Evolutionary conservation across 2,888 invertebrate species (phyloP), one percentile per base, ranked within the genome.

Genomic region (Xestia rhomboidea): DNA sequence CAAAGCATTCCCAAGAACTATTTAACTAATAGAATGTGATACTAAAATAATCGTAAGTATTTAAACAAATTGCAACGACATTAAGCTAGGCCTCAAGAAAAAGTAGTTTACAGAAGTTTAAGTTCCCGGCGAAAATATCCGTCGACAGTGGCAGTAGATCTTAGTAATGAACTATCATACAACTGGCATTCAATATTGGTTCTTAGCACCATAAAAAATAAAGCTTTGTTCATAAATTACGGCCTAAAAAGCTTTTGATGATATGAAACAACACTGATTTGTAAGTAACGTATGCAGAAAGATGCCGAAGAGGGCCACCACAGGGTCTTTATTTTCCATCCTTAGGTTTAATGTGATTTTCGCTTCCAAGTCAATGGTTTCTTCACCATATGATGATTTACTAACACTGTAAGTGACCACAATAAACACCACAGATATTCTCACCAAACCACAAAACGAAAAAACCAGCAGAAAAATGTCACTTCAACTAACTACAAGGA

Each of bases 21-120:
- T 80, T 66, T 73, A 66, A 0, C 15, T 80, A 79, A 73, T 84
- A 84, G 73, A 84, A 84, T 68, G 24, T 30, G 46, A 73, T 68
- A 69, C 46, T 73, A 27, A 81, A 68, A 64, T n/a, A 60, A 72
- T 80, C 11, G 13, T 46, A 68, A 79, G 21, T 64, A 68, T 69
- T 66, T 34, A 30, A 38, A 60, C 24, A 68, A 46, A 38, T 64
- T 46, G 21, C n/a, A 57, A 49, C 24, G 1, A 83, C 68, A 72
- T 83, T 68, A 73, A 68, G 30, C 57, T 46, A 79, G 21, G 62
- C 62, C 67, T 79, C 49, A 38, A 38, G 38, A 38, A n/a, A n/a
- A n/a, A n/a, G n/a, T n/a, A n/a, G n/a, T n/a, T n/a, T n/a, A n/a
- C n/a, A n/a, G n/a, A n/a, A n/a, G 49, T 11, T 30, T n/a, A 51